Conservation (phyloP, 2,113 vertebrate species). For the Hippocampus zosterae region DNA sequence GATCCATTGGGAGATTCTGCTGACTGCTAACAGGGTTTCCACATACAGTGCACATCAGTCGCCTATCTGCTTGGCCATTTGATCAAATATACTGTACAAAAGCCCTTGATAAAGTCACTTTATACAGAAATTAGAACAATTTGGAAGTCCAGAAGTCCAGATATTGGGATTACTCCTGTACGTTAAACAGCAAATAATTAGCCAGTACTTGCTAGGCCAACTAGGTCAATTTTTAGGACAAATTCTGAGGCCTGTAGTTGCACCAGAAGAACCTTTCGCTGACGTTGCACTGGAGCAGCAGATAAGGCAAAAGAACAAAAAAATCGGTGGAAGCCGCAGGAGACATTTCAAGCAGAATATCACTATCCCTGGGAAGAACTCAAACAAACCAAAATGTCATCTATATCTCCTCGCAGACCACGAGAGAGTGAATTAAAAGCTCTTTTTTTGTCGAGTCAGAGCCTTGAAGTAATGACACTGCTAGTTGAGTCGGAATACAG, state of each 20-base stretch:
- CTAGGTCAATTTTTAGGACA: neutral
- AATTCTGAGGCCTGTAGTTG: neutral
- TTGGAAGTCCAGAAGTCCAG: neutral
- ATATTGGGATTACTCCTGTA: too few species aligned
- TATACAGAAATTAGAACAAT: neutral
- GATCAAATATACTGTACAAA: too few species aligned
- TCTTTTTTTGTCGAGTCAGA: constrained; percentile 59
- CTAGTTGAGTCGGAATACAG: constrained; percentile 60
- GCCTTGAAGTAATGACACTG: constrained; percentile 65
- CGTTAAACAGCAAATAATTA: too few species aligned
- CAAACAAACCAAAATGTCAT: constrained; percentile 52
- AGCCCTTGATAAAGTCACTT: neutral
- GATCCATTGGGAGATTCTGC: too few species aligned
- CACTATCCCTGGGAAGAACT: constrained; percentile 20
- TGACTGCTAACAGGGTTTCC: too few species aligned
- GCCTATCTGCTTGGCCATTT: too few species aligned
- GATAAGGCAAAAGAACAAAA: neutral
- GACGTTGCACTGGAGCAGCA: neutral
- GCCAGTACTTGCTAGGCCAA: neutral
- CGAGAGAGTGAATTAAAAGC: constrained; percentile 63
- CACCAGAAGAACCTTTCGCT: neutral
- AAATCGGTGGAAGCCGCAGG: neutral
- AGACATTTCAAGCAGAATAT: neutral
- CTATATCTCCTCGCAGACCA: constrained; percentile 51
- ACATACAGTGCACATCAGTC: too few species aligned